phyloP scores from a whole-genome alignment of 2,888 invertebrate species.

The Dromius quadrimaculatus region DNA sequence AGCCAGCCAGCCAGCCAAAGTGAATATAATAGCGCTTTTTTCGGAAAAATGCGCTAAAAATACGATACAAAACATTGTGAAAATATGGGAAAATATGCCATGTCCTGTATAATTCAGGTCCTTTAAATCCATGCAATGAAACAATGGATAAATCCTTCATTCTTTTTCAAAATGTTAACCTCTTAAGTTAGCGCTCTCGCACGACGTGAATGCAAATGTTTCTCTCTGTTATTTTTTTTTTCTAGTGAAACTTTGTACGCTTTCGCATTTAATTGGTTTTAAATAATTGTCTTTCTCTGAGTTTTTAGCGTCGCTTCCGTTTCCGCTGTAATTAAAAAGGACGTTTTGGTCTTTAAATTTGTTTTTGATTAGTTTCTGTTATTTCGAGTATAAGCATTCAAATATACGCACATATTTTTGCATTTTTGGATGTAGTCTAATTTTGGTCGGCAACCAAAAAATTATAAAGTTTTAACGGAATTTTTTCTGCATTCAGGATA shows the following conservation, averaged over 20 bases:
- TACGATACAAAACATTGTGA: no score
- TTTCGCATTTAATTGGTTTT: constrained; percentile 51
- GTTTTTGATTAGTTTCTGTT: constrained; percentile 52
- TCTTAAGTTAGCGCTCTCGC: constrained; percentile 7
- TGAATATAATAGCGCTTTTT: no score
- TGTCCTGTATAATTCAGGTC: background rate
- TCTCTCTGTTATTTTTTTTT: constrained; percentile 39
- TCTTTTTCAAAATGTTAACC: background rate
- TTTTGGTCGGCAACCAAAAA: no score
- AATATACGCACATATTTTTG: constrained; percentile 37
- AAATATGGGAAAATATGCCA: no score
- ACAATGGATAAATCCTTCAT: background rate
- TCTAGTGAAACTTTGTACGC: constrained; percentile 31
- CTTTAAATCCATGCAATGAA: background rate
- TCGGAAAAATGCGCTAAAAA: no score
- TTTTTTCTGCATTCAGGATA: no score
- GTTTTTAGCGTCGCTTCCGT: constrained; percentile 43
- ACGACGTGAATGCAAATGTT: constrained; percentile 40
- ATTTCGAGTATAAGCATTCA: constrained; percentile 49
- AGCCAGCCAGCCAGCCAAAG: no score
- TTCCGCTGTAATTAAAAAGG: constrained; percentile 48
- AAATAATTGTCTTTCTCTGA: constrained; percentile 50
- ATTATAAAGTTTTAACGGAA: no score
- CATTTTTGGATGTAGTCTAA: no score
- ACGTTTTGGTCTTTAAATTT: constrained; percentile 51